Evolutionary conservation across 2,888 invertebrate genomes (phyloP).

Genomic region (Euplagia quadripunctaria): DNA sequence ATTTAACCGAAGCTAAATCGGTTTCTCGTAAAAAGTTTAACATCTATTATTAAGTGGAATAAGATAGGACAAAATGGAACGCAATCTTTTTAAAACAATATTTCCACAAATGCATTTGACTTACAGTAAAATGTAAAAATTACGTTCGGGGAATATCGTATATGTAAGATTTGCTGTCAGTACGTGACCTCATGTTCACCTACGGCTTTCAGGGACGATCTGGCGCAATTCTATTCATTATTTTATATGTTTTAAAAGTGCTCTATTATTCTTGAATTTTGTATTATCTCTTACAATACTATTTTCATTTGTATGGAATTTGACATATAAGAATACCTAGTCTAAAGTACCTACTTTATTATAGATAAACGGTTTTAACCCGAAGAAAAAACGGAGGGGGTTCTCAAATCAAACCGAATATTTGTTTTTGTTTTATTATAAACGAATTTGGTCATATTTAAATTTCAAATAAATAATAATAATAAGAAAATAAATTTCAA

Average conservation of each 20-base stretch:
- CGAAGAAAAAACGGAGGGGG: no score
- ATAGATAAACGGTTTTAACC: no score
- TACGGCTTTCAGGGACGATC: constrained; percentile 37
- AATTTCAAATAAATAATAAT: no score
- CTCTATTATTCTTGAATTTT: not conserved
- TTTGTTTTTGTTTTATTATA: no score
- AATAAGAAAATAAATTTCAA: no score
- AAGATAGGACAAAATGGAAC: constrained; percentile 33
- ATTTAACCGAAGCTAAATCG: not conserved
- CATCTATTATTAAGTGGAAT: not conserved
- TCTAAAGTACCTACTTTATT: no score
- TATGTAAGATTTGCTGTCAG: constrained; percentile 48
- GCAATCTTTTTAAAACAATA: constrained; percentile 46
- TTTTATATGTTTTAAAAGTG: constrained; percentile 35
- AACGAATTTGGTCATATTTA: no score
- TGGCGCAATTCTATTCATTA: constrained; percentile 36
- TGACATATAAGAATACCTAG: no score
- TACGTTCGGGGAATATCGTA: constrained; percentile 49
- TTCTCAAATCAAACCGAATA: no score
- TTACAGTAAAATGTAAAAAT: constrained; percentile 49
- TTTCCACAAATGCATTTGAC: constrained; percentile 49
- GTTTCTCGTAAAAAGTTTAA: not conserved
- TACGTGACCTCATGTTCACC: constrained; percentile 48
- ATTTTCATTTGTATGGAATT: not conserved
- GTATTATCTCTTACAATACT: not conserved